A percentile compares a stretch with the other conserved stretches of the same genome.
phyloP scores from a whole-genome alignment of 2,113 vertebrate species.

The Rissa tridactyla region DNA sequence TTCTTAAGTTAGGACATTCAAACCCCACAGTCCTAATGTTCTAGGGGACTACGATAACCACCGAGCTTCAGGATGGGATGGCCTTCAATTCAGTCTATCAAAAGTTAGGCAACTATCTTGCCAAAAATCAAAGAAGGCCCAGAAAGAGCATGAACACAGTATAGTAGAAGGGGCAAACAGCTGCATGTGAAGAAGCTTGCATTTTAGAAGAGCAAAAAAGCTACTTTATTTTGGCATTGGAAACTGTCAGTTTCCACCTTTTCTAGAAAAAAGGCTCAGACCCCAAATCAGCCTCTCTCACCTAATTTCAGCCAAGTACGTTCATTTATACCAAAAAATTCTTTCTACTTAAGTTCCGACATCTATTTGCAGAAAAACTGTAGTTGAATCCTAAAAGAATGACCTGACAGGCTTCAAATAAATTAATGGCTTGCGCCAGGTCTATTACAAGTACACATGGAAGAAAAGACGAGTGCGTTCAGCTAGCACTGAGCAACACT shows the following conservation, averaged over 20 bases:
- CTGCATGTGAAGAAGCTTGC: background rate
- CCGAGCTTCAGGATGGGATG: background rate
- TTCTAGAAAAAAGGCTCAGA: background rate
- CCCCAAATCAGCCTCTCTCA: background rate
- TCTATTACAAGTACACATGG: background rate
- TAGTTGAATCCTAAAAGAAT: background rate
- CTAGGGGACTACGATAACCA: background rate
- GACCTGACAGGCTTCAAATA: background rate
- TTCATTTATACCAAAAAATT: background rate
- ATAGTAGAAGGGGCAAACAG: background rate
- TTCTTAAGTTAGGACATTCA: background rate
- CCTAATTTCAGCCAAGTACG: fast-evolving
- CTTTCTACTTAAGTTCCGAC: background rate
- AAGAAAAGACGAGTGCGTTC: background rate
- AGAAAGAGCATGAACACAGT: background rate
- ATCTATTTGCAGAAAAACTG: fast-evolving
- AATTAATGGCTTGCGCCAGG: background rate
- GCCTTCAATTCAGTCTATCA: background rate
- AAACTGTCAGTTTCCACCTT: background rate
- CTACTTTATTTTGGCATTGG: background rate
- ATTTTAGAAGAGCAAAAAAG: background rate
- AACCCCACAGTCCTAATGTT: background rate
- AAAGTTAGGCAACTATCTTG: background rate
- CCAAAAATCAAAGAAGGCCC: background rate
- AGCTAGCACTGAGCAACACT: background rate